Base-by-base conservation (phyloP, 2,113 vertebrate genomes). In the Alexandromys fortis region DNA sequence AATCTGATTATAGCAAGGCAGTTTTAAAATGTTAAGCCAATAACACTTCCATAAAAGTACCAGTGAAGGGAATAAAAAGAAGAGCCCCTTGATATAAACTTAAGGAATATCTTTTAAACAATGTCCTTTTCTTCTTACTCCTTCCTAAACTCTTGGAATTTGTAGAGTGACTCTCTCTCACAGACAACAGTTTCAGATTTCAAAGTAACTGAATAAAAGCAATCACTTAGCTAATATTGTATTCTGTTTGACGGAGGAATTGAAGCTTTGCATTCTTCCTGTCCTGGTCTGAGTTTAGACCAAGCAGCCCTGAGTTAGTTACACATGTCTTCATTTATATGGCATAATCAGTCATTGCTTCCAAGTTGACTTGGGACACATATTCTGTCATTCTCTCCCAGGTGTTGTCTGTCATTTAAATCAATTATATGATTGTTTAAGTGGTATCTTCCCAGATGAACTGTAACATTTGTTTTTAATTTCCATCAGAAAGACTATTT, bases 101-200 rank as follows among this genome's bases (percentile, higher is more conserved):
- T 93, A 94, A 95, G 76, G 92, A 96, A 93, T 92, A 52, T 28
- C 96, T 93, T 55, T 97, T 96, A 93, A 96, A 81, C 93, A 96
- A 94, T 92, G 93, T n/a, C 86, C 82, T 82, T 16, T 94, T 67
- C 73, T 65, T 85, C 86, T 87, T 81, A 92, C 85, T 52, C 9
- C 47, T 90, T 11, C 61, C 96, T 81, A 92, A 86, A 96, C 86
- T 42, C 90, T 72, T 93, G 49, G 83, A 96, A 92, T 86, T 95
- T 89, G 76, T 86, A 19, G 49, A 86, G 45, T 81, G 70, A 95
- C 42, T 85, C 58, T 77, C 49, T 92, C 65, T 97, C 65, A 88
- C 42, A 49, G 55, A 67, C 58, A 96, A 96, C 9, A 28, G 65
- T 78, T 95, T 93, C 52, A 89, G 38, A 68, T 96, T 89, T 96